Evolutionary conservation across 2,113 vertebrate genomes (phyloP).

Genomic region (Oostethus manadensis): DNA sequence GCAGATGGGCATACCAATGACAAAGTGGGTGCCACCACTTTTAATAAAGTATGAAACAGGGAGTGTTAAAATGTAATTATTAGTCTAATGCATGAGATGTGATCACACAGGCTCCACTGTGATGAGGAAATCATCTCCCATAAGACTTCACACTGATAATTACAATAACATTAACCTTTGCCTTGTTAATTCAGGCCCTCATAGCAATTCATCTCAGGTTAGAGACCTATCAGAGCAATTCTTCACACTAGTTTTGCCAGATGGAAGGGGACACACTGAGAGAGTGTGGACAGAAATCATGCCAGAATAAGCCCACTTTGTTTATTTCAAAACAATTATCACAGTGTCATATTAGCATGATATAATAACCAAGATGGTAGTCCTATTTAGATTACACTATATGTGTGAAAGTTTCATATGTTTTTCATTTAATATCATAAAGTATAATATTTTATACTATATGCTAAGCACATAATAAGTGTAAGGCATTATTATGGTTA

Average conservation of each 20-base stretch:
- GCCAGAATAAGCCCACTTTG: slow-evolving; percentile 8
- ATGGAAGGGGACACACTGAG: slow-evolving; percentile 14
- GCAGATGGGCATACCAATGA: slow-evolving; percentile 66
- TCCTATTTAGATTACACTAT: slow-evolving; percentile 12
- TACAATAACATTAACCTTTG: slow-evolving; percentile 76
- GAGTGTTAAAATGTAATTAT: slow-evolving; percentile 69
- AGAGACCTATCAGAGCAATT: slow-evolving; percentile 41
- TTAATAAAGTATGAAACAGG: slow-evolving; percentile 72
- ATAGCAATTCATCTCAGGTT: slow-evolving; percentile 54
- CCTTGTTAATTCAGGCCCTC: slow-evolving; percentile 63
- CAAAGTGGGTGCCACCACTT: slow-evolving; percentile 43
- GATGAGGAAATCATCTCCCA: slow-evolving; percentile 63
- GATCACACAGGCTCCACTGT: slow-evolving; percentile 63
- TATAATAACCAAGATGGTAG: slow-evolving; percentile 14
- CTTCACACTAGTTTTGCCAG: slow-evolving; percentile 34
- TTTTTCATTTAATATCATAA: too few relatives aligned
- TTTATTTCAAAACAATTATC: slow-evolving; percentile 31
- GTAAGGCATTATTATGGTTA: too few relatives aligned
- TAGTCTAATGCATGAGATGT: slow-evolving; percentile 71
- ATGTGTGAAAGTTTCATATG: neutral
- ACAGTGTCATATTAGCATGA: slow-evolving; percentile 18
- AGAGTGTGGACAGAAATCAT: slow-evolving; percentile 26
- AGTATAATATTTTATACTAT: too few relatives aligned
- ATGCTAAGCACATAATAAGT: too few relatives aligned
- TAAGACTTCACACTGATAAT: slow-evolving; percentile 65